These are phyloP conservation scores for Clarias fuscus DNA, from an alignment of 2,797 vertebrate genomes.

Conservation along the genomic window DNA sequence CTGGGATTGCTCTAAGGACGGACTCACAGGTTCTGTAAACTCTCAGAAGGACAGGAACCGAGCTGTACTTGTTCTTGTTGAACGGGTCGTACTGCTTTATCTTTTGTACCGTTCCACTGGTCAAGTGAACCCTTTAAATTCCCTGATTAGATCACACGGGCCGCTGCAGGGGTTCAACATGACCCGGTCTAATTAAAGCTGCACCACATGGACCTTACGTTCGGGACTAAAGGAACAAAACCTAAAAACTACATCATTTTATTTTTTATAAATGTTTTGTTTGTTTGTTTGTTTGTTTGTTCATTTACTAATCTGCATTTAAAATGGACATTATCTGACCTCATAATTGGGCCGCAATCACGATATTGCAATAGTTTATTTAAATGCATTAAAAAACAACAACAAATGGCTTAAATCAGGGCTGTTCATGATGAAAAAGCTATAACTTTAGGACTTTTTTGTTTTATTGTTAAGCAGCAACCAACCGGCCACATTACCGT, in stretches of 20 bases:
- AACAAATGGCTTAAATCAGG: not conserved
- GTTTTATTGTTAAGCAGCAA: not conserved
- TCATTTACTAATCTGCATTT: not conserved
- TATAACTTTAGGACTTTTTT: not conserved
- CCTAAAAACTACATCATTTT: too few species aligned
- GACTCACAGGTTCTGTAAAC: not conserved
- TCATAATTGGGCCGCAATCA: not conserved
- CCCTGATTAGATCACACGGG: too few species aligned
- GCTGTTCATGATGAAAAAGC: not conserved
- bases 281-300: too few species aligned
- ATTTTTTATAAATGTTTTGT: too few species aligned
- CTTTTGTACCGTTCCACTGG: too few species aligned
- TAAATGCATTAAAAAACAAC: not conserved
- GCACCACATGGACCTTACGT: not conserved
- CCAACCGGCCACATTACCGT: not conserved
- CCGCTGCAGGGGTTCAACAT: not conserved
- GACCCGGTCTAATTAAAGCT: not conserved
- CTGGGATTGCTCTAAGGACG: not conserved
- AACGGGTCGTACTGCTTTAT: accelerated
- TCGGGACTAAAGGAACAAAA: not conserved
- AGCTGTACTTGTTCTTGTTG: not conserved
- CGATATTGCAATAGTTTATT: not conserved
- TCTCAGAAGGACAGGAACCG: not conserved
- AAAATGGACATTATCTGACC: not conserved
- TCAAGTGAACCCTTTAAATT: not conserved